Evolutionary conservation across 2,113 vertebrate genomes (phyloP), one percentile per base, ranked within the genome.

Genomic region (Drymodes brunneopygia): DNA sequence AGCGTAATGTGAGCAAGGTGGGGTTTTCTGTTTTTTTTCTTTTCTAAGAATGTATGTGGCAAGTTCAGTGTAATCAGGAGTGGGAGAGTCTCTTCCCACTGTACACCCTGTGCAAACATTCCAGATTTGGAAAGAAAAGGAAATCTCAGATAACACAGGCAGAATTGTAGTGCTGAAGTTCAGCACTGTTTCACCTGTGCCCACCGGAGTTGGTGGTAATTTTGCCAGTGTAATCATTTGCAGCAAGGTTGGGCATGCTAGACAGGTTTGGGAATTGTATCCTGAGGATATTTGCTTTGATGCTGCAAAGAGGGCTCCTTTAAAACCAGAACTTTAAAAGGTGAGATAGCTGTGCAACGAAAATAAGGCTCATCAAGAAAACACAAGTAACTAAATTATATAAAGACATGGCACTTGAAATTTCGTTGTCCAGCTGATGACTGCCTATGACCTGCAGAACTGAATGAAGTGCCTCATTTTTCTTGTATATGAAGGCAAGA

Each of bases 71-170:
- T 80, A 50, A 88, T 75, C 18, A 14, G 35, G 36, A 28, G 24
- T 33, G 22, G 28, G 69, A 78, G 45, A 92, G 42, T 85, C 35
- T 66, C 31, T 62, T 90, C 70, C 33, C 54, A 20, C 60, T 58
- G 23, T 72, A 67, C 29, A 25, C 51, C 29, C 35, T 90, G 17
- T 31, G 72, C 64, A 90, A 92, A 74, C 80, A 86, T 70, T 92
- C n/a, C 48, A 33, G 44, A 88, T 88, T 56, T 56, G 28, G 77
- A 71, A 91, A 93, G 54, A 77, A 88, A 73, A 80, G 18, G 45
- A 69, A 67, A 74, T 84, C 47, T 83, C 31, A 21, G 88, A 84
- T 77, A 83, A 54, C 2, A 2, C 2, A 1, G 69, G 11, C 48
- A 70, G 67, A 44, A 38, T 18, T 62, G n/a, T 28, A 40, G 48